A percentile compares a stretch with the other conserved stretches of the same genome.
These are phyloP conservation scores for Neotoxoptera formosana DNA, from an alignment of 1,140 invertebrate genomes.

Conservation along the genomic window DNA sequence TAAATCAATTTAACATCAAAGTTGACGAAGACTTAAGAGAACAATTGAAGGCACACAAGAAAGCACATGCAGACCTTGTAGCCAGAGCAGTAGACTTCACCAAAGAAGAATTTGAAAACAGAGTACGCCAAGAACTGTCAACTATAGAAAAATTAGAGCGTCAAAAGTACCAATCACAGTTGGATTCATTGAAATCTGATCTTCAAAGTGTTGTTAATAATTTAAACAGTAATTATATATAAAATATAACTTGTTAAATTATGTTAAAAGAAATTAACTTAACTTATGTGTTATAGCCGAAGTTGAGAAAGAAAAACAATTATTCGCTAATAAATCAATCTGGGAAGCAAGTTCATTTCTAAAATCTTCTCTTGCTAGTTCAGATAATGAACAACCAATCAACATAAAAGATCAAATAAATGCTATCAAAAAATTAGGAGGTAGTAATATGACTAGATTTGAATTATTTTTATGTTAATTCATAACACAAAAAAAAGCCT, in stretches of 20 bases:
- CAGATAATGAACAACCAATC: conserved; percentile 36
- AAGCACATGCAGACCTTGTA: conserved; percentile 34
- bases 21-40: conserved; percentile 20
- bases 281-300: not conserved
- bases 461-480: not conserved
- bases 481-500: not conserved
- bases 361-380: conserved; percentile 2
- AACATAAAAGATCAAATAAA: conserved; percentile 37
- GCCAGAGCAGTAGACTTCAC: conserved; percentile 31
- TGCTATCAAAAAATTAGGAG: conserved; percentile 44
- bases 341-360: conserved; percentile 29
- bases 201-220: conserved; percentile 43
- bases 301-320: conserved; percentile 15
- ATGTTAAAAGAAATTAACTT: not conserved
- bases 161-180: conserved; percentile 32
- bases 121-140: conserved; percentile 39
- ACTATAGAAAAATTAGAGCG: conserved; percentile 34
- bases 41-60: conserved; percentile 29
- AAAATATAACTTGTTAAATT: not conserved
- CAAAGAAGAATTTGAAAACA: conserved; percentile 48
- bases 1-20: conserved; percentile 33
- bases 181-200: conserved; percentile 26
- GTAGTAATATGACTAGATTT: conserved; percentile 5
- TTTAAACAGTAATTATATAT: conserved; percentile 9
- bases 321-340: conserved; percentile 19